phyloP scores from a whole-genome alignment of 2,888 invertebrate species.

The Himalopsyche tibetana region DNA sequence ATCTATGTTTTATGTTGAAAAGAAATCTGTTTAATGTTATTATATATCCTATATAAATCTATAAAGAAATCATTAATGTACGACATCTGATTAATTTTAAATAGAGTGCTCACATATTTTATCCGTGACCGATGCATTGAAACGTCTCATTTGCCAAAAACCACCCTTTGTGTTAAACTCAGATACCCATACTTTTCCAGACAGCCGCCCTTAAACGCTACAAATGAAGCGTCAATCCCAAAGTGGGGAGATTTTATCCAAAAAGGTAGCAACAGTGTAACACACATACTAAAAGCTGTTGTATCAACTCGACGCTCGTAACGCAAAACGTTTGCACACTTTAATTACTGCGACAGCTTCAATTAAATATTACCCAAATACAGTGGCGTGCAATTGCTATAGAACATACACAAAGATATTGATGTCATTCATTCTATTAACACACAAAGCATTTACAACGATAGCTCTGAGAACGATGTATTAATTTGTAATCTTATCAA shows the following conservation, averaged over 20 bases:
- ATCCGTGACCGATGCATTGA: slow-evolving; percentile 43
- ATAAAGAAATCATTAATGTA: background rate
- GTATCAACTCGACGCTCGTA: slow-evolving; percentile 37
- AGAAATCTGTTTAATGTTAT: too few species aligned
- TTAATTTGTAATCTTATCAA: too few species aligned
- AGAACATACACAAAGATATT: background rate
- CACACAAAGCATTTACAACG: too few species aligned
- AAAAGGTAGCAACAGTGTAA: slow-evolving; percentile 10
- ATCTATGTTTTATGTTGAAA: too few species aligned
- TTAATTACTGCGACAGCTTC: slow-evolving; percentile 59
- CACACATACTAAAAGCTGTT: slow-evolving; percentile 34
- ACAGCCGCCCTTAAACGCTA: slow-evolving; percentile 44
- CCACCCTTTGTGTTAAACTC: slow-evolving; percentile 6
- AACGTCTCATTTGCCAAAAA: background rate
- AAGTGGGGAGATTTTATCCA: slow-evolving; percentile 19
- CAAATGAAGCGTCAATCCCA: slow-evolving; percentile 45
- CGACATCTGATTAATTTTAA: background rate
- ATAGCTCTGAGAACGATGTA: too few species aligned
- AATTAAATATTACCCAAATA: slow-evolving; percentile 51
- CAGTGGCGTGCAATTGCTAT: background rate
- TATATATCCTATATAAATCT: too few species aligned
- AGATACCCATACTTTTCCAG: background rate
- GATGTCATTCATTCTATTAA: too few species aligned
- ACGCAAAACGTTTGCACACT: slow-evolving; percentile 52
- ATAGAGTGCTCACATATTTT: slow-evolving; percentile 33